A percentile compares a stretch with the other conserved stretches of the same genome.
Evolutionary conservation across 2,888 invertebrate species (phyloP).

Genomic region (Ligdia adustata): DNA sequence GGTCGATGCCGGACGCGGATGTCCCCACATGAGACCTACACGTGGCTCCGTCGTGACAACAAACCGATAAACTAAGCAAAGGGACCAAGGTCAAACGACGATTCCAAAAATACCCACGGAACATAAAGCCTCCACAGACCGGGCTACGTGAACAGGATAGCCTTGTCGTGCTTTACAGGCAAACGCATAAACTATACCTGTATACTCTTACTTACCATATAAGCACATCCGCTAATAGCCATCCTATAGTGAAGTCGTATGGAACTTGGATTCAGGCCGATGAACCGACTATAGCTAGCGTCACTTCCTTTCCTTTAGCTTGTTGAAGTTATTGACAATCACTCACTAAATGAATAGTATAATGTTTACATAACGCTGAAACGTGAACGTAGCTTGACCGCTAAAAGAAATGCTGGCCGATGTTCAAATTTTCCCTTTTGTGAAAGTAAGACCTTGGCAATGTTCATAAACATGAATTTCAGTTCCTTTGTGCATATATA

Average conservation of each 20-base stretch:
- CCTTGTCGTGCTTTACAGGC: slow-evolving; percentile 36
- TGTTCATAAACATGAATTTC: neutral
- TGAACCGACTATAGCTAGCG: slow-evolving; percentile 61
- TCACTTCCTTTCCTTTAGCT: slow-evolving; percentile 74
- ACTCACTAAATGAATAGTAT: slow-evolving; percentile 11
- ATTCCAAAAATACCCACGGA: too few relatives aligned
- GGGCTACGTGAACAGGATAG: slow-evolving; percentile 20
- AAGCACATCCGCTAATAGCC: slow-evolving; percentile 60
- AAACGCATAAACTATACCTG: slow-evolving; percentile 36
- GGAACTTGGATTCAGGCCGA: slow-evolving; percentile 66
- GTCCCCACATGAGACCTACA: slow-evolving; percentile 64
- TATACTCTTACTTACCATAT: slow-evolving; percentile 30
- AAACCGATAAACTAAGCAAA: slow-evolving; percentile 15
- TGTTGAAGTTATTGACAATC: slow-evolving; percentile 30
- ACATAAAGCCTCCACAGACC: too few relatives aligned
- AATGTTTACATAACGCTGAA: slow-evolving; percentile 17
- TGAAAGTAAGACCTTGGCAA: slow-evolving; percentile 7
- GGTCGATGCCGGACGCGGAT: slow-evolving; percentile 63
- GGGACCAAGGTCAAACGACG: slow-evolving; percentile 19
- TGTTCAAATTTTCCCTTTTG: slow-evolving; percentile 9
- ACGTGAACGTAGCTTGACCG: slow-evolving; percentile 1
- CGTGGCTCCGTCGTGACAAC: slow-evolving; percentile 56
- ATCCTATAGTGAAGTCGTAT: slow-evolving; percentile 45
- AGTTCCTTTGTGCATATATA: neutral
- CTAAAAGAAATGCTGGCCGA: slow-evolving; percentile 1